A percentile compares a stretch with the other conserved stretches of the same genome.
These are phyloP conservation scores for Bombyx mori DNA, from an alignment of 1,140 invertebrate species.

Conservation along the genomic window DNA sequence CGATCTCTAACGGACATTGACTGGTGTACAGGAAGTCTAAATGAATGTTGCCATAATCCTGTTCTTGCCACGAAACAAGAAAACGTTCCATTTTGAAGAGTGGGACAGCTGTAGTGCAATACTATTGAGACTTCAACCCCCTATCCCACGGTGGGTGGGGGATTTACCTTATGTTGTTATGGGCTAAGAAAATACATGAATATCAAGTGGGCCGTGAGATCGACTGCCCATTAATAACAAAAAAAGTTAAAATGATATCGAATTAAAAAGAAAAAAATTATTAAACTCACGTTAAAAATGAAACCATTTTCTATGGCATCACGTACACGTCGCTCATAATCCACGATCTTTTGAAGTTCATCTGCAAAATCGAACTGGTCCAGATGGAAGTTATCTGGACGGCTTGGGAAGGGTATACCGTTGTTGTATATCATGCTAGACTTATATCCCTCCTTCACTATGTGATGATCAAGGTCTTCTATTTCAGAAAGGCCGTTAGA, in stretches of 20 bases:
- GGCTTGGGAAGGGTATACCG: conserved; percentile 76
- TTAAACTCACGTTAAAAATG: conserved; percentile 56
- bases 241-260: background rate
- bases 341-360: conserved; percentile 66
- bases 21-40: too few relatives aligned
- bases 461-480: conserved; percentile 70
- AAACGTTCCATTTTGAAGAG: too few relatives aligned
- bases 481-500: conserved; percentile 76
- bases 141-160: too few relatives aligned
- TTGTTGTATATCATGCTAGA: conserved; percentile 77
- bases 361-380: conserved; percentile 35
- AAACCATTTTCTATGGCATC: conserved; percentile 76
- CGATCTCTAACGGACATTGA: too few relatives aligned
- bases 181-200: too few relatives aligned
- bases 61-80: too few relatives aligned
- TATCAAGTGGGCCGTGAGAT: too few relatives aligned
- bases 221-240: too few relatives aligned
- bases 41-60: too few relatives aligned
- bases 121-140: too few relatives aligned
- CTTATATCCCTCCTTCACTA: conserved; percentile 75
- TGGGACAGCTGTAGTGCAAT: too few relatives aligned
- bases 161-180: too few relatives aligned
- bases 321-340: conserved; percentile 74
- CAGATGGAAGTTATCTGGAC: conserved; percentile 65
- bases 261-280: background rate